Evolutionary conservation across 2,797 vertebrate species (phyloP).

Genomic region (Nothura maculosa): DNA sequence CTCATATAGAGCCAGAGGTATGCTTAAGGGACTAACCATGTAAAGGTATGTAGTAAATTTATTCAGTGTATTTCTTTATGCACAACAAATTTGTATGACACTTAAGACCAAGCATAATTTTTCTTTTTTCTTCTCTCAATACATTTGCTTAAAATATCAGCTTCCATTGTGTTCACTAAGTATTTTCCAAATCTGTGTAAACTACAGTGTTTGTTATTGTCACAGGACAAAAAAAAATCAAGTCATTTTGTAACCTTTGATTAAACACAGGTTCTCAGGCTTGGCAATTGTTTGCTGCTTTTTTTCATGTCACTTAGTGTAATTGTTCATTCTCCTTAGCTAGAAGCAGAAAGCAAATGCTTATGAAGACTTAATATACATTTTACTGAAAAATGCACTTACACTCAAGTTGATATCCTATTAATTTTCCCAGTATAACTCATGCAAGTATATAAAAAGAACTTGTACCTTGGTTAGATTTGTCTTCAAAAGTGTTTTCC

Average conservation of each 20-base stretch:
- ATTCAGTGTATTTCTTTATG: not conserved
- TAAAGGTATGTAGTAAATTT: not conserved
- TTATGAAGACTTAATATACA: not conserved
- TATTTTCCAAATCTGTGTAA: not conserved
- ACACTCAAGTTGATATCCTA: not conserved
- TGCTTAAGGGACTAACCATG: not conserved
- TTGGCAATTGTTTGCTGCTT: not conserved
- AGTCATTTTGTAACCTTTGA: not conserved
- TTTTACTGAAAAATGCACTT: not conserved
- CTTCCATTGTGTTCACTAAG: not conserved
- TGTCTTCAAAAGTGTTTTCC: not conserved
- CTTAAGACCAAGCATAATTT: not conserved
- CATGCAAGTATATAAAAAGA: not conserved
- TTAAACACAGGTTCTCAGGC: not conserved
- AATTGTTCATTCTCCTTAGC: not conserved
- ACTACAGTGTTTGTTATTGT: not conserved
- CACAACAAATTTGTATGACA: not conserved
- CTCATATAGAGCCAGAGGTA: not conserved
- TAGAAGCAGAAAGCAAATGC: not conserved
- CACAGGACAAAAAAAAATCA: slow-evolving; percentile 34
- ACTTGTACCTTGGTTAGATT: slow-evolving; percentile 1
- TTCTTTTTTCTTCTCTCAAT: not conserved
- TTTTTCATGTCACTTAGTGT: not conserved
- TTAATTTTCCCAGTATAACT: not conserved
- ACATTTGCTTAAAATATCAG: not conserved